Evolutionary conservation across 2,113 vertebrate species (phyloP).

Genomic region (Percina caprodes): DNA sequence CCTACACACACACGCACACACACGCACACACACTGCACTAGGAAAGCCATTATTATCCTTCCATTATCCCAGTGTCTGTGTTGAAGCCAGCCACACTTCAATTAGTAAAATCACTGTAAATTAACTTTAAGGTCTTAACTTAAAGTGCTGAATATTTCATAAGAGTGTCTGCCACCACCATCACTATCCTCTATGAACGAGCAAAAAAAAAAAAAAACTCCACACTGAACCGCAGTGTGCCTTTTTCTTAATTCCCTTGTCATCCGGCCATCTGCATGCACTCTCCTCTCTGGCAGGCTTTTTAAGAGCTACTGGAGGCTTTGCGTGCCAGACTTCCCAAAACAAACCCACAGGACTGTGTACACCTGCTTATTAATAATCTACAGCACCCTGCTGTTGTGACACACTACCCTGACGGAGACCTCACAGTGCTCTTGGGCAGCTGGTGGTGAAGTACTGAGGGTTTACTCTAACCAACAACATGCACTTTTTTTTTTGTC

Average conservation of each 20-base stretch:
- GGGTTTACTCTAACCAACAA: slow-evolving; percentile 14
- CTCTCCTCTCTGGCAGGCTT: slow-evolving; percentile 43
- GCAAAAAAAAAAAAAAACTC: neutral
- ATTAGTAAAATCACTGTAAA: slow-evolving; percentile 58
- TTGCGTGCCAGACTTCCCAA: slow-evolving; percentile 62
- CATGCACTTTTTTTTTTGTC: too few species aligned
- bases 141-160: slow-evolving; percentile 72
- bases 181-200: neutral
- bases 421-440: slow-evolving; percentile 37
- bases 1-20: slow-evolving; percentile 5
- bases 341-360: slow-evolving; percentile 38
- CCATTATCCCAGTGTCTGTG: slow-evolving; percentile 43
- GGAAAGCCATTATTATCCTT: slow-evolving; percentile 41
- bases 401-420: slow-evolving; percentile 43
- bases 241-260: slow-evolving; percentile 33
- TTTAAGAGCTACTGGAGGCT: slow-evolving; percentile 41
- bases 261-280: slow-evolving; percentile 41
- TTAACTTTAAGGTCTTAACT: slow-evolving; percentile 40
- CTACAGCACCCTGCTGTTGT: slow-evolving; percentile 31
- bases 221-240: slow-evolving; percentile 21
- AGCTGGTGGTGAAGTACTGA: neutral
- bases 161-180: slow-evolving; percentile 15
- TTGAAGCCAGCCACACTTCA: slow-evolving; percentile 36
- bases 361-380: slow-evolving; percentile 75
- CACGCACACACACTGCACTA: neutral